These are phyloP conservation scores for Sialis fuliginosa DNA, from an alignment of 2,888 invertebrate species.

Conservation along the genomic window DNA sequence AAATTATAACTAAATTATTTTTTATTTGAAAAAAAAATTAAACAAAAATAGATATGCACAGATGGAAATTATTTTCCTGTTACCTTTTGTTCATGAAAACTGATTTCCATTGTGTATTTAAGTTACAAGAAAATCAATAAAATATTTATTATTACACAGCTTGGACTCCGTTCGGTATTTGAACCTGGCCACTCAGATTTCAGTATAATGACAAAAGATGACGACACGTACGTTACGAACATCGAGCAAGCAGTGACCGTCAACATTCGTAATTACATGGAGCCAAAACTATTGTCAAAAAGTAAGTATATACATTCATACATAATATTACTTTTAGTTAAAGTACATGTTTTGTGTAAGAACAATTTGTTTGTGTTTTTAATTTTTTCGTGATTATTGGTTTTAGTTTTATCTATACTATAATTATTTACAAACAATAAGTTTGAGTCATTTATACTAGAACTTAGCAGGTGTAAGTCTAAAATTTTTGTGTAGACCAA, in stretches of 20 bases:
- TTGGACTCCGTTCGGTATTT: slow-evolving; percentile 62
- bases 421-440: no score
- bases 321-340: background rate
- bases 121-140: background rate
- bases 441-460: no score
- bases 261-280: slow-evolving; percentile 58
- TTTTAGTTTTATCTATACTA: no score
- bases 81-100: no score
- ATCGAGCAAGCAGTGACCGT: slow-evolving; percentile 73
- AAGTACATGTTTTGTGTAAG: background rate
- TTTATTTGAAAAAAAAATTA: no score
- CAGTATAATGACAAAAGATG: slow-evolving; percentile 57
- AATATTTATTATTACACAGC: slow-evolving; percentile 26
- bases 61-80: no score
- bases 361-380: background rate
- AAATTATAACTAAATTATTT: no score
- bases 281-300: slow-evolving; percentile 33
- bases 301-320: slow-evolving; percentile 8
- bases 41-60: no score
- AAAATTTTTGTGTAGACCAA: no score
- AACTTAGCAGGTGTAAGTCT: no score
- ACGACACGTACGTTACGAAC: slow-evolving; percentile 63
- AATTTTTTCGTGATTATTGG: no score
- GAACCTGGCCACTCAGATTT: slow-evolving; percentile 66
- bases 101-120: no score